Evolutionary conservation across 92 coral and sea anemone genomes (phyloP).

Genomic region (Nematostella vectensis): DNA sequence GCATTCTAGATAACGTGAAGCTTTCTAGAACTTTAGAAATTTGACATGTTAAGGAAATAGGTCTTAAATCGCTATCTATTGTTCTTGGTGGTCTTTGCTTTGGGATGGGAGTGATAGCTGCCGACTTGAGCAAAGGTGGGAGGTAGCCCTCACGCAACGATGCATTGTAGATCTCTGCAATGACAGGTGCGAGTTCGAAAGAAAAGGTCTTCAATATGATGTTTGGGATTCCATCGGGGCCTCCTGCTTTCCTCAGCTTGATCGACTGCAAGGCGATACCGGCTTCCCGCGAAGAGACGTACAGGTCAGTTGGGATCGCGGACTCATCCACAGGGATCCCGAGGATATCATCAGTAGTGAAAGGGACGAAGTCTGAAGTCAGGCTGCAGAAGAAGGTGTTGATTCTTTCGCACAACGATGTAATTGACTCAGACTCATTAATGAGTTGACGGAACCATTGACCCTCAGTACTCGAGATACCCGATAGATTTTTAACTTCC

Average conservation of each 20-base stretch:
- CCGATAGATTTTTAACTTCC: constrained; percentile 17
- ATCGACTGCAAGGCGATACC: constrained; percentile 29
- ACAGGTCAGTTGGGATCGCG: constrained; percentile 22
- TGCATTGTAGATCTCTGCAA: too few species aligned
- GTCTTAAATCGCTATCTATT: too few species aligned
- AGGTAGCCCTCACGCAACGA: too few species aligned
- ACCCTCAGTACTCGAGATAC: constrained; percentile 22
- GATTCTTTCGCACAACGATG: constrained; percentile 20
- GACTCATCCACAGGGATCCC: constrained; percentile 33
- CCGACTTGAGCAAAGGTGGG: too few species aligned
- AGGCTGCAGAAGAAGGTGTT: constrained; percentile 20
- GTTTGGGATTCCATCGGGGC: constrained; percentile 19
- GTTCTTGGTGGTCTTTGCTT: too few species aligned
- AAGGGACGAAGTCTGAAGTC: constrained; percentile 11
- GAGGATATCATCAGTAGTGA: constrained; percentile 16
- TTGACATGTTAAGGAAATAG: too few species aligned
- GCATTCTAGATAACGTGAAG: too few species aligned
- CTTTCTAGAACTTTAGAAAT: too few species aligned
- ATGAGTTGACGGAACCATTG: constrained; percentile 21
- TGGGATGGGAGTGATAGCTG: too few species aligned
- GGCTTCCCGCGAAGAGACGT: constrained; percentile 17
- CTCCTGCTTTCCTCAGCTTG: constrained; percentile 23
- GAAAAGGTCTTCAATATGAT: constrained; percentile 17
- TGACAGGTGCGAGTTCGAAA: too few species aligned
- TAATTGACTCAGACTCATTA: constrained; percentile 8